phyloP scores from a whole-genome alignment of 1,140 invertebrate species.

The Hylaeus anthracinus region DNA sequence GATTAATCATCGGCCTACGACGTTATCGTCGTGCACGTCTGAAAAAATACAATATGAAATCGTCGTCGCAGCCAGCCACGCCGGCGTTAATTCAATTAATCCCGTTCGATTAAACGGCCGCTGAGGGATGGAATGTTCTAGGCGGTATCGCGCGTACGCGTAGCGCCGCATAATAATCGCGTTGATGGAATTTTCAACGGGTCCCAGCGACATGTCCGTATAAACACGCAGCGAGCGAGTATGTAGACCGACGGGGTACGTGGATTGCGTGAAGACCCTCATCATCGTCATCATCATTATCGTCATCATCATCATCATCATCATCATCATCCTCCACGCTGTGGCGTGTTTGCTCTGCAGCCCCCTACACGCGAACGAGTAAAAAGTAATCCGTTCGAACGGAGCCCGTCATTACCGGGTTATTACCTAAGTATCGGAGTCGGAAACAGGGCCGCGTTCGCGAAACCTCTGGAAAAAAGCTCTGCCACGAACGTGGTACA shows the following conservation, averaged over 20 bases:
- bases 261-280: conserved; percentile 67
- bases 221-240: conserved; percentile 19
- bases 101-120: not conserved
- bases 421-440: conserved; percentile 76
- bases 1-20: conserved; percentile 5
- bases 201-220: conserved; percentile 29
- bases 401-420: conserved; percentile 73
- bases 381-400: conserved; percentile 71
- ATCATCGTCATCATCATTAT: conserved; percentile 70
- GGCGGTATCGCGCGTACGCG: not conserved
- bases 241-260: conserved; percentile 18
- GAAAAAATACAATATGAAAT: no score
- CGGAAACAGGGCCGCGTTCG: conserved; percentile 57
- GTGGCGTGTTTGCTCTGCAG: conserved; percentile 72
- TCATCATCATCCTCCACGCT: conserved; percentile 64
- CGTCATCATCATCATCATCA: conserved; percentile 64
- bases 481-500: no score
- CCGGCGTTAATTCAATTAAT: conserved; percentile 34
- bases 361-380: conserved; percentile 57
- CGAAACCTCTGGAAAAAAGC: conserved; percentile 45
- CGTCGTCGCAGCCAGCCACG: not conserved
- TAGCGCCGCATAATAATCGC: conserved; percentile 25
- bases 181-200: conserved; percentile 53
- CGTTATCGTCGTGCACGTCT: not conserved
- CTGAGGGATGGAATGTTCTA: not conserved